These are phyloP conservation scores for Microhierax caerulescens DNA, from an alignment of 2,797 vertebrate species.

Conservation along the genomic window DNA sequence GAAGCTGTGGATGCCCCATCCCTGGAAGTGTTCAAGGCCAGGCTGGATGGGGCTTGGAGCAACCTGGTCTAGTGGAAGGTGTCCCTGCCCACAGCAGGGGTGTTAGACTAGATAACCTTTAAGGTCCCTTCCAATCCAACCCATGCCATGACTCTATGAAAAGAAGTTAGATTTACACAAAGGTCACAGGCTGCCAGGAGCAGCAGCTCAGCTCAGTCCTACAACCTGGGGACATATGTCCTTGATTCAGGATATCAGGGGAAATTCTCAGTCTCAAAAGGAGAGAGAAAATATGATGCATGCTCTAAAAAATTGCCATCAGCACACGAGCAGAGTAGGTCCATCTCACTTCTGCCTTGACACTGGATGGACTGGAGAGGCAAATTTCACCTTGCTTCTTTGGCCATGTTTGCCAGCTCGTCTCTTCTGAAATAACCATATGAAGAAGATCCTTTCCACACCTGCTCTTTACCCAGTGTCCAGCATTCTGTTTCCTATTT, in stretches of 20 bases:
- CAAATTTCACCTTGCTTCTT: not conserved
- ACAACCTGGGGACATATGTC: not conserved
- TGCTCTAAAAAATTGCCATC: not conserved
- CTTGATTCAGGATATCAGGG: too few species aligned
- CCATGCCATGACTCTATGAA: rapidly evolving
- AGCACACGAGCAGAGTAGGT: not conserved
- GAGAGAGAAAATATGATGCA: not conserved
- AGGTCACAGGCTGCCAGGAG: not conserved
- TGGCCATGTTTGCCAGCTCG: not conserved
- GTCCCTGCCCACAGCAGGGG: not conserved
- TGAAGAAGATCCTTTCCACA: not conserved
- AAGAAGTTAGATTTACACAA: not conserved
- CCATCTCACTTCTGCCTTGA: not conserved
- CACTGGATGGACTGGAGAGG: not conserved
- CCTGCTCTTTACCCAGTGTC: not conserved
- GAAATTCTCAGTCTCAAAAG: not conserved
- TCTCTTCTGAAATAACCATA: not conserved
- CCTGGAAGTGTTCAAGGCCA: not conserved
- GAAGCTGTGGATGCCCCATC: not conserved
- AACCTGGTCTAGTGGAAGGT: rapidly evolving
- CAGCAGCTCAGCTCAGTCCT: not conserved
- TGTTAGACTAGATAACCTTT: rapidly evolving
- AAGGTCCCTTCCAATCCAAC: not conserved
- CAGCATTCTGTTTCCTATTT: rapidly evolving
- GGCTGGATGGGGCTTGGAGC: not conserved